Evolutionary conservation across 1,140 invertebrate genomes (phyloP), one percentile per base, ranked within the genome.

Genomic region (Pseudomyrmex concolor): DNA sequence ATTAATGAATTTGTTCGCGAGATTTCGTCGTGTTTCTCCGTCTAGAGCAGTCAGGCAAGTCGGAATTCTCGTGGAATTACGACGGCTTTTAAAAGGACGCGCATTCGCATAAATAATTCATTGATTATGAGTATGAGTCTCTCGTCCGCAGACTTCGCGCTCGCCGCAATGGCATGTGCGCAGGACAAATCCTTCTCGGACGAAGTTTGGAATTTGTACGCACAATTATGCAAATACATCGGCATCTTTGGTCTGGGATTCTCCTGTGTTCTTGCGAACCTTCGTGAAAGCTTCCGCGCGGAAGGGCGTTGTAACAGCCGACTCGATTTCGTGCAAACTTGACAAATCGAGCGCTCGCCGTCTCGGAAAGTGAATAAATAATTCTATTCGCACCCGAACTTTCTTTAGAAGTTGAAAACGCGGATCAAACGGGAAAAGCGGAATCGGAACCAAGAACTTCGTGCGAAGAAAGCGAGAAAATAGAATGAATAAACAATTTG

Each of bases 141-240:
- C 72, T 74, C 22, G 48, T 64, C 43, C n/a, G 63, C 68, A 60
- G 59, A 57, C 59, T 55, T 76, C 51, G 15, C 63, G 43, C 48
- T 67, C 34, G 25, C 63, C 71, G 72, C 67, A 76, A 83, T 68
- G 64, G 34, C 50, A 71, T 77, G 85, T 51, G 34, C 88, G 84
- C 86, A 82, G 55, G 19, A 84, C 86, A 89, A 92, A 93, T 93
- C 91, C 90, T 91, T 76, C 83, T 81, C 64, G 48, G 77, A 84
- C 83, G 83, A 92, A 92, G 87, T 92, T 92, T 63, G 85, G 88
- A 92, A 92, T 92, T 92, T 92, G 91, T 91, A 92, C 91, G 89
- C 90, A 91, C 91, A 92, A 92, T 93, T 92, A 93, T 93, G 92
- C 78, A 92, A 92, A 92, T 92, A 84, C 89, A 84, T 86, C 86